Evolutionary conservation across 2,113 vertebrate species (phyloP).

Genomic region (Pao palembangensis): DNA sequence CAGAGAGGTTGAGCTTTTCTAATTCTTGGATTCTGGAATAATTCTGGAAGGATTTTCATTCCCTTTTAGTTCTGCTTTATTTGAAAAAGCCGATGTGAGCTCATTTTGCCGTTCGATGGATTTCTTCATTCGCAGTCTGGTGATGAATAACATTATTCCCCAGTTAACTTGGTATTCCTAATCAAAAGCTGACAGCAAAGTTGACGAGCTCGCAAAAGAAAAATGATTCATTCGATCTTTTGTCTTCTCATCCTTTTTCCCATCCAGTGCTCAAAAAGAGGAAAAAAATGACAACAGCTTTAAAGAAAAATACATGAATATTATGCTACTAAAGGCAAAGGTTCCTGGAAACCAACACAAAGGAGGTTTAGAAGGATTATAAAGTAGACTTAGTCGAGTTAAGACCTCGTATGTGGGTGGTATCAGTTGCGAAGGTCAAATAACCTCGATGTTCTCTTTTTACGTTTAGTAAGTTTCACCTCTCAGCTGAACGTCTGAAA

Average conservation of each 20-base stretch:
- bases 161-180: not conserved
- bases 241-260: not conserved
- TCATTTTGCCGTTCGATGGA: too few relatives aligned
- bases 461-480: too few relatives aligned
- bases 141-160: slow-evolving; percentile 5
- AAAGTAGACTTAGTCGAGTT: not conserved
- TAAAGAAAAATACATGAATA: not conserved
- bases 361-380: not conserved
- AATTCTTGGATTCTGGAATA: too few relatives aligned
- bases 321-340: not conserved
- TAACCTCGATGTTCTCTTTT: too few relatives aligned
- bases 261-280: not conserved
- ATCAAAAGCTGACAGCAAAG: slow-evolving; percentile 8
- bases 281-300: not conserved
- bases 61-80: too few relatives aligned
- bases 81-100: too few relatives aligned
- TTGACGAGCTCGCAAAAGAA: slow-evolving; percentile 15
- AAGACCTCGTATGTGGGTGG: too few relatives aligned
- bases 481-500: too few relatives aligned
- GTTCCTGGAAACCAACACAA: not conserved
- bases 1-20: too few relatives aligned
- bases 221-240: slow-evolving; percentile 5
- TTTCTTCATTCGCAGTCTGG: too few relatives aligned
- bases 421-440: too few relatives aligned
- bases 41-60: too few relatives aligned